Evolutionary conservation across 2,888 invertebrate species (phyloP).

Genomic region (Leptura quadrifasciata): DNA sequence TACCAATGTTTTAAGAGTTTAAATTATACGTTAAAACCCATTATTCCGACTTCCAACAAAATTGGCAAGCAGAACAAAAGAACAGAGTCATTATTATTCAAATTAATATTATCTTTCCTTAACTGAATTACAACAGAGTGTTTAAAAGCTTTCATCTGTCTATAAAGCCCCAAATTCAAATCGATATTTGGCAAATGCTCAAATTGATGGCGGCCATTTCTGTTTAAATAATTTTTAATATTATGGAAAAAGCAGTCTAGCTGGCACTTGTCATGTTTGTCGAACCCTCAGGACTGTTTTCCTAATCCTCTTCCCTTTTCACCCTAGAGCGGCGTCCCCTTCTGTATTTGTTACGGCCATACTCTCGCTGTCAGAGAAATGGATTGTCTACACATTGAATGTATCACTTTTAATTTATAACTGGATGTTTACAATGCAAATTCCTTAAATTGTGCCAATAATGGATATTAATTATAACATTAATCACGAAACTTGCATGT

Average conservation of each 20-base stretch:
- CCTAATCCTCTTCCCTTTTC: slow-evolving; percentile 27
- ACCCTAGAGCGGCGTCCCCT: slow-evolving; percentile 25
- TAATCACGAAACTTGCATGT: too few relatives aligned
- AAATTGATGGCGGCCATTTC: slow-evolving; percentile 38
- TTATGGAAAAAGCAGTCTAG: slow-evolving; percentile 40
- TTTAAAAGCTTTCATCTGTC: slow-evolving; percentile 44
- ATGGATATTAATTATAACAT: too few relatives aligned
- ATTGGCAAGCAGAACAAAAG: slow-evolving; percentile 41
- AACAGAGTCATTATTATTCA: slow-evolving; percentile 48
- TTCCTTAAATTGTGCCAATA: too few relatives aligned
- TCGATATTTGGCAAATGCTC: slow-evolving; percentile 42
- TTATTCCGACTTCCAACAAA: slow-evolving; percentile 36
- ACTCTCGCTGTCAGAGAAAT: slow-evolving; percentile 37
- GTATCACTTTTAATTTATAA: slow-evolving; percentile 8
- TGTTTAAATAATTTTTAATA: slow-evolving; percentile 48
- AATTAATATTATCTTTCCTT: slow-evolving; percentile 49
- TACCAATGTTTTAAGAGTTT: slow-evolving; percentile 38
- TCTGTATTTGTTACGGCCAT: slow-evolving; percentile 34
- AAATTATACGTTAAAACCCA: slow-evolving; percentile 38
- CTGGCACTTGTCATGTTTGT: slow-evolving; percentile 45
- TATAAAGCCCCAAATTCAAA: slow-evolving; percentile 37
- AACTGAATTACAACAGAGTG: slow-evolving; percentile 43
- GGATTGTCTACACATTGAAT: neutral
- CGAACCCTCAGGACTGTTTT: slow-evolving; percentile 40
- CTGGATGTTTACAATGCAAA: neutral